These are phyloP conservation scores for Hephaestus fuliginosus DNA, from an alignment of 2,797 vertebrate genomes.

Conservation along the genomic window DNA sequence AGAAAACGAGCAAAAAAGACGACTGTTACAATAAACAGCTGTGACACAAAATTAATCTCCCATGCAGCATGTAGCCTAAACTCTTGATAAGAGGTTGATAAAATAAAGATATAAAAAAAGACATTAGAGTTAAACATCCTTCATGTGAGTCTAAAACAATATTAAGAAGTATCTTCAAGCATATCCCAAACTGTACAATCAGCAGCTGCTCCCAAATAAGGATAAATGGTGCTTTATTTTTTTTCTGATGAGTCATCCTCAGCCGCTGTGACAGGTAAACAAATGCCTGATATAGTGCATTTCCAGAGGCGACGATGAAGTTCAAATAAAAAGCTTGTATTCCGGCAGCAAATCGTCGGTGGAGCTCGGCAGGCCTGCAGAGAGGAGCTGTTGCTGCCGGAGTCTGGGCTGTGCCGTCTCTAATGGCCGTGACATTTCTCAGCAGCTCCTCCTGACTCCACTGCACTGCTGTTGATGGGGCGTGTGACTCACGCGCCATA, in stretches of 20 bases:
- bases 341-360: slow-evolving; percentile 58
- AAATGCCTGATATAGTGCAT: slow-evolving; percentile 55
- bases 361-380: slow-evolving; percentile 50
- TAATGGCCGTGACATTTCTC: slow-evolving; percentile 82
- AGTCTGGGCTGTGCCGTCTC: slow-evolving; percentile 64
- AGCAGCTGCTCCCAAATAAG: slow-evolving; percentile 60
- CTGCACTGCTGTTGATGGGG: slow-evolving; percentile 82
- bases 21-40: not conserved
- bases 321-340: slow-evolving; percentile 60
- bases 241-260: slow-evolving; percentile 83
- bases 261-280: slow-evolving; percentile 58
- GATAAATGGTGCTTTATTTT: slow-evolving; percentile 57
- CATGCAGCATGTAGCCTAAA: slow-evolving; percentile 19
- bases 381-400: slow-evolving; percentile 53
- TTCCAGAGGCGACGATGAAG: slow-evolving; percentile 60
- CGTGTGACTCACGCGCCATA: slow-evolving; percentile 83
- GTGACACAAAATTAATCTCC: not conserved
- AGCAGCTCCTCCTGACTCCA: slow-evolving; percentile 79
- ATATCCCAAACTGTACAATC: slow-evolving; percentile 44
- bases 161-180: slow-evolving; percentile 35
- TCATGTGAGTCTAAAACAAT: slow-evolving; percentile 25
- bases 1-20: not conserved
- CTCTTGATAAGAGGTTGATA: slow-evolving; percentile 64
- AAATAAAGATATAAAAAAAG: slow-evolving; percentile 18
- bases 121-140: slow-evolving; percentile 23